Evolutionary conservation across 2,113 vertebrate genomes (phyloP), one percentile per base, ranked within the genome.

Genomic region (Hemiprocne comata): DNA sequence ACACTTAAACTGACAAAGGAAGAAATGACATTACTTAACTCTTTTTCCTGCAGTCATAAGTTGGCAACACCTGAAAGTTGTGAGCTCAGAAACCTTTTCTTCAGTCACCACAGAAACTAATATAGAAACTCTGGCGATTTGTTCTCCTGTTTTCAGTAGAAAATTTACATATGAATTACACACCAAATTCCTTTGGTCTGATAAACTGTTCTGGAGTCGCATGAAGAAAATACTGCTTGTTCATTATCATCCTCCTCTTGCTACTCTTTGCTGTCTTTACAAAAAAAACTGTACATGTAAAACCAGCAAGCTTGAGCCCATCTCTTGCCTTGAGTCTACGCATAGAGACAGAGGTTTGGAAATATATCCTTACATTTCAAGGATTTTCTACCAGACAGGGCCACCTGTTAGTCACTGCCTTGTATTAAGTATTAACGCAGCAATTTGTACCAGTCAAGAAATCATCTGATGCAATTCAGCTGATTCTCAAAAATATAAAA

Each of bases 101-200:
- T 81, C 85, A 69, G 24, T 92, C 85, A 65, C 76, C 62, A 78
- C 48, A 94, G 73, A 96, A 96, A 95, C 85, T 93, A 72, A 87
- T 84, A 86, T 1, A 75, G 57, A 78, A 90, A 90, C 44, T 90
- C 67, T 15, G 14, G 34, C 1, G 4, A 93, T 94, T 77, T 77
- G 64, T 88, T 94, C 82, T 91, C 53, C 55, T 53, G 73, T 94
- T 96, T 92, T 89, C 90, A 87, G 80, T 60, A 75, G 57, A 67
- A 90, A 88, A 96, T 97, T 95, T 96, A 92, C 94, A 94, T 97
- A 94, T 90, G 76, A 95, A 95, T 96, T 81, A 84, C 88, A 90
- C n/a, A 72, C 72, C 53, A 44, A 86, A 97, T 90, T 93, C 95
- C 76, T 93, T 78, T 50, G 62, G 61, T 88, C 83, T 81, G 82